Evolutionary conservation across 2,888 invertebrate genomes (phyloP).

Genomic region (Sinopyrophorus schimmeli): DNA sequence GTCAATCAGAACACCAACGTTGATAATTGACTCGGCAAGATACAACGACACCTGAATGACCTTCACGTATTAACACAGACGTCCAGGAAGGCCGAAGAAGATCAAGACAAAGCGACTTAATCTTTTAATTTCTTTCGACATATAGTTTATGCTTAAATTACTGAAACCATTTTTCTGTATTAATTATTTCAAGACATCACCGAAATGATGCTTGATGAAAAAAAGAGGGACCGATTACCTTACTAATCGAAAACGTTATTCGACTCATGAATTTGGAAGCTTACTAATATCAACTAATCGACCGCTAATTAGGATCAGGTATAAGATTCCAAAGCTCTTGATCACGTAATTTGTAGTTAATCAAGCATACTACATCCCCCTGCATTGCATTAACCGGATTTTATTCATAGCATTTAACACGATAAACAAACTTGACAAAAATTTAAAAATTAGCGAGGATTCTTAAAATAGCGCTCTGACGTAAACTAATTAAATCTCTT

Average conservation of each 20-base stretch:
- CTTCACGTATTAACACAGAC: slow-evolving; percentile 17
- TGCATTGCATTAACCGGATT: slow-evolving; percentile 37
- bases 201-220: no score
- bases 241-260: slow-evolving; percentile 42
- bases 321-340: slow-evolving; percentile 48
- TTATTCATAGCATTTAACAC: slow-evolving; percentile 29
- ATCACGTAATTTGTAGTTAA: slow-evolving; percentile 52
- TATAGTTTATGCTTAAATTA: no score
- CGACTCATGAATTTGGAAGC: slow-evolving; percentile 44
- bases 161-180: no score
- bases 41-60: slow-evolving; percentile 23
- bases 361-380: slow-evolving; percentile 35
- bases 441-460: slow-evolving; percentile 21
- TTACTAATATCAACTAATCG: slow-evolving; percentile 51
- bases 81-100: slow-evolving; percentile 18
- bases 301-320: slow-evolving; percentile 51
- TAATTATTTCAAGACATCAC: no score
- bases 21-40: slow-evolving; percentile 28
- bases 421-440: slow-evolving; percentile 25
- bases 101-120: slow-evolving; percentile 9
- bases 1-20: slow-evolving; percentile 33
- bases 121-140: slow-evolving; percentile 13
- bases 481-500: slow-evolving; percentile 24
- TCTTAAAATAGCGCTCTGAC: slow-evolving; percentile 21
- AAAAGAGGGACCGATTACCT: no score